Conservation (phyloP, 2,888 invertebrate genomes). For the Chrysina gloriosa region DNA sequence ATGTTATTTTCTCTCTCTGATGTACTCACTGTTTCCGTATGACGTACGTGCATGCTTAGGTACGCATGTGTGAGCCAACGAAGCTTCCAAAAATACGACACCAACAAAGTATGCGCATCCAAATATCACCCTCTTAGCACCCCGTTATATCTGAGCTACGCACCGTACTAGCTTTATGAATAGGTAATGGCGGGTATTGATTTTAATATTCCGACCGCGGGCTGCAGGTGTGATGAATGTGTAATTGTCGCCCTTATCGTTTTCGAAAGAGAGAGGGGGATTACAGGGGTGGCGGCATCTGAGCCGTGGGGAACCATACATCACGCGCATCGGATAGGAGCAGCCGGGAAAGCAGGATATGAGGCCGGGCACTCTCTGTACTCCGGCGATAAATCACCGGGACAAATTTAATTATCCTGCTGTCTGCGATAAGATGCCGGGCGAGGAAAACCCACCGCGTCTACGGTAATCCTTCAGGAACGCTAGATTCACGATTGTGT, state of each 20-base stretch:
- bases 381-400: constrained; percentile 67
- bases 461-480: constrained; percentile 42
- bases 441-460: constrained; percentile 42
- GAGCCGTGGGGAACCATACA: constrained; percentile 63
- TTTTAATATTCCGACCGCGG: constrained; percentile 52
- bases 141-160: constrained; percentile 53
- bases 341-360: constrained; percentile 59
- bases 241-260: constrained; percentile 52
- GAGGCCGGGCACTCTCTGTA: constrained; percentile 57
- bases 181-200: constrained; percentile 59
- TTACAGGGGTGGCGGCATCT: constrained; percentile 56
- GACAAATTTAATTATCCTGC: constrained; percentile 72
- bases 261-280: constrained; percentile 42
- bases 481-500: constrained; percentile 35
- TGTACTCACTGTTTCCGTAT: constrained; percentile 7
- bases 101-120: constrained; percentile 66
- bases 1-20: neutral
- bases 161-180: constrained; percentile 58
- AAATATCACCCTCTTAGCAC: constrained; percentile 63
- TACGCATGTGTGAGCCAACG: constrained; percentile 17
- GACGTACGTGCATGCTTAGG: neutral
- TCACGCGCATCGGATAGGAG: constrained; percentile 57
- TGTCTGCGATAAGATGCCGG: constrained; percentile 67
- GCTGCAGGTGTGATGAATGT: constrained; percentile 53
- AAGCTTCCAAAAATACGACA: constrained; percentile 44